Evolutionary conservation across 37 sponge, comb jelly and placozoan genomes (phyloP), one percentile per base, ranked within the genome.

Genomic region (Crambe crambe): DNA sequence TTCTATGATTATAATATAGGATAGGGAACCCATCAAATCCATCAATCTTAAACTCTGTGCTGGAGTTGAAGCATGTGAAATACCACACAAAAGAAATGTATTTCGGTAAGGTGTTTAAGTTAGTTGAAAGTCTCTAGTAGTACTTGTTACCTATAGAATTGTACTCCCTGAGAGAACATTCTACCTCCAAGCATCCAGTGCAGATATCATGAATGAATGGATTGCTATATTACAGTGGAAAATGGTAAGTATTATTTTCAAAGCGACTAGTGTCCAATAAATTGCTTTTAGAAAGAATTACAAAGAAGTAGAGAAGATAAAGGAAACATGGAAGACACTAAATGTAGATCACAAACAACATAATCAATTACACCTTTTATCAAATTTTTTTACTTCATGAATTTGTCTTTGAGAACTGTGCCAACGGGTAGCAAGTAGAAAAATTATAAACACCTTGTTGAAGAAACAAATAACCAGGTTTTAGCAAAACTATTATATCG

Each of bases 111-210:
- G 12, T 47, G 51, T 15, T 15, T 47, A 47, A 47, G 51, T 12
- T 47, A 62, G 30, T 62, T 8, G 15, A 27, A 30, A 23, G 30
- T 27, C 15, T 8, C 15, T 23, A 23, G 63, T 62, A n/a, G 63
- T 68, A 34, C 25, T 6, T 37, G 56, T 26, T 34, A 23, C 32
- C 29, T 37, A 2, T 36, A 87, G 87, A 59, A 25, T 87, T 59
- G 77, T 87, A 0, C 68, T 81, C 6, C 81, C 87, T 12, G 61
- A 72, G 77, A 64, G 87, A 66, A 87, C 87, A 39, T 87, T 87
- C 66, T 87, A 56, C 71, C 32, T 87, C 26, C 65, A 69, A 51
- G 76, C 87, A 15, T 47, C 63, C 2, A 58, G 37, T 32, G 34
- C 54, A 2, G 44, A 67, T 23, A 26, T 44, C 27, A 80, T 68